A percentile compares a stretch with the other conserved stretches of the same genome.
phyloP scores from a whole-genome alignment of 2,797 vertebrate genomes.

The Enteromius fasciolatus region DNA sequence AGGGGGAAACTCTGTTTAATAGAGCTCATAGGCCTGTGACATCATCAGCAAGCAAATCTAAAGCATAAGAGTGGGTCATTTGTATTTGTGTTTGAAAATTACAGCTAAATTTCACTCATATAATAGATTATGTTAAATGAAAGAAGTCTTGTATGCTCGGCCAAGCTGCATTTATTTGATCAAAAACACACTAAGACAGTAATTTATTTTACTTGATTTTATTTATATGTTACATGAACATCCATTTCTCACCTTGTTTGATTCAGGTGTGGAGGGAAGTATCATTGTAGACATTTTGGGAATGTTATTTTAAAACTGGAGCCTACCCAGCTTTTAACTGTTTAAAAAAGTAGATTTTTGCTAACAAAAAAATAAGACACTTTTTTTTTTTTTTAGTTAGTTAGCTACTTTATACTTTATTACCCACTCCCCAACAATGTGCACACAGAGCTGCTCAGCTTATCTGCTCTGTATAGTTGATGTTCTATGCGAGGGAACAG shows the following conservation, averaged over 20 bases:
- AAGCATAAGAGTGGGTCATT: not conserved
- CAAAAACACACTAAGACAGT: not conserved
- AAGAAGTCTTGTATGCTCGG: not conserved
- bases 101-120: not conserved
- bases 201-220: not conserved
- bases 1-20: constrained; percentile 20
- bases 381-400: not conserved
- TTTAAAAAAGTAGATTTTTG: not conserved
- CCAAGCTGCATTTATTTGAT: not conserved
- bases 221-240: not conserved
- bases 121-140: not conserved
- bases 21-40: constrained; percentile 30
- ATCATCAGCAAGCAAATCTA: constrained; percentile 6
- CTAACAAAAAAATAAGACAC: not conserved
- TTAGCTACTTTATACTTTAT: not conserved
- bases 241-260: not conserved
- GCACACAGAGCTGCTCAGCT: not conserved
- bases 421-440: not conserved
- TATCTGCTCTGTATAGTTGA: not conserved
- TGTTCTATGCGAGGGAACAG: no score
- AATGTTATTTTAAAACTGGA: not conserved
- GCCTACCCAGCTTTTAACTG: not conserved
- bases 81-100: not conserved
- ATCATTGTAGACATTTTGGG: not conserved
- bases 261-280: not conserved